Evolutionary conservation across 30 jellyfish, hydroid and myxozoan species (phyloP).

Genomic region (Turritopsis rubra): DNA sequence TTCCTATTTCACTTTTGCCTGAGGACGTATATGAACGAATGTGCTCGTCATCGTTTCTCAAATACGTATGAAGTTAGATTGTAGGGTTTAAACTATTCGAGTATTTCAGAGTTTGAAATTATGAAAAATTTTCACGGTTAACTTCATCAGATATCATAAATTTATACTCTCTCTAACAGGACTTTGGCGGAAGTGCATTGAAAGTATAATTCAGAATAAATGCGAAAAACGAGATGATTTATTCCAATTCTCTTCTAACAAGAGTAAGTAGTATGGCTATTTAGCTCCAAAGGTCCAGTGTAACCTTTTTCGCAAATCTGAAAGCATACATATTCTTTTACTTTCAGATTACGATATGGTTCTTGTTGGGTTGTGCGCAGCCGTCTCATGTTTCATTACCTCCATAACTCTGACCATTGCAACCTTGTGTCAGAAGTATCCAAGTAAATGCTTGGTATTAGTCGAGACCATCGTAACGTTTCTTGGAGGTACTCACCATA

Average conservation of each 20-base stretch:
- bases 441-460: constrained; percentile 2
- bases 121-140: too few relatives aligned
- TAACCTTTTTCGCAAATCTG: too few relatives aligned
- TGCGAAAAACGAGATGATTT: background rate
- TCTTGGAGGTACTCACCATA: constrained; percentile 21
- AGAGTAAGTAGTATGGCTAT: background rate
- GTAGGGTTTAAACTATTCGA: too few relatives aligned
- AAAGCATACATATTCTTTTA: too few relatives aligned
- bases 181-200: background rate
- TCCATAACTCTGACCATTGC: background rate
- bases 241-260: background rate
- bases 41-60: too few relatives aligned
- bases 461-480: constrained; percentile 4
- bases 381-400: background rate
- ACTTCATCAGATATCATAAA: too few relatives aligned
- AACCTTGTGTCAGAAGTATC: constrained; percentile 11
- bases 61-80: too few relatives aligned
- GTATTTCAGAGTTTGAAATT: too few relatives aligned
- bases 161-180: background rate
- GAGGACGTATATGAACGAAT: too few relatives aligned
- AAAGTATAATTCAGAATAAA: background rate
- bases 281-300: too few relatives aligned
- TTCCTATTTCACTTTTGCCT: too few relatives aligned
- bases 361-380: background rate
- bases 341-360: constrained; percentile 2